Conservation (phyloP, 2,797 vertebrate species). For the Bovichtus variegatus region DNA sequence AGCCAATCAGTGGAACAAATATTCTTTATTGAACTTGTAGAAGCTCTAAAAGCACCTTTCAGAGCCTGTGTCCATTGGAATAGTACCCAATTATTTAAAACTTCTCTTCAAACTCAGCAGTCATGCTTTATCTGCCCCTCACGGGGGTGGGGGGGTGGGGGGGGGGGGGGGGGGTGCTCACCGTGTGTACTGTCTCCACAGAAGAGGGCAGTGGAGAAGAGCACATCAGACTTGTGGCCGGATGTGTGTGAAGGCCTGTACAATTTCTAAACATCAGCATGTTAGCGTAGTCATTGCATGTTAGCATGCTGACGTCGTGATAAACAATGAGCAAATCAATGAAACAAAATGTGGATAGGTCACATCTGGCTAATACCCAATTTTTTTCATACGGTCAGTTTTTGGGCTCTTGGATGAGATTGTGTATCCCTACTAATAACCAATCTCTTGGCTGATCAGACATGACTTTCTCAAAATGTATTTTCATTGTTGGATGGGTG, state of each 20-base stretch:
- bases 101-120: conserved; percentile 41
- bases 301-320: neutral
- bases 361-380: neutral
- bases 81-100: conserved; percentile 31
- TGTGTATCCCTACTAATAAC: neutral
- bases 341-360: neutral
- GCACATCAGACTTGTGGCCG: conserved; percentile 32
- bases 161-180: conserved; percentile 20
- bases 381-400: neutral
- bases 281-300: neutral
- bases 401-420: neutral
- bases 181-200: conserved; percentile 29
- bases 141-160: conserved; percentile 19
- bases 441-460: neutral
- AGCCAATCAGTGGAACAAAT: neutral
- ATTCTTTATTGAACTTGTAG: conserved; percentile 12
- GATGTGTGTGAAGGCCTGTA: conserved; percentile 49
- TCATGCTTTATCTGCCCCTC: too few relatives aligned
- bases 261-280: neutral
- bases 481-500: neutral
- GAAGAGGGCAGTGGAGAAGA: conserved; percentile 30
- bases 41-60: conserved; percentile 28
- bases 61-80: conserved; percentile 24
- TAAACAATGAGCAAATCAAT: neutral
- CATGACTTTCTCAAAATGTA: neutral